A percentile compares a stretch with the other conserved stretches of the same genome.
phyloP scores from a whole-genome alignment of 2,888 invertebrate genomes.

The Gastrophysa polygoni region DNA sequence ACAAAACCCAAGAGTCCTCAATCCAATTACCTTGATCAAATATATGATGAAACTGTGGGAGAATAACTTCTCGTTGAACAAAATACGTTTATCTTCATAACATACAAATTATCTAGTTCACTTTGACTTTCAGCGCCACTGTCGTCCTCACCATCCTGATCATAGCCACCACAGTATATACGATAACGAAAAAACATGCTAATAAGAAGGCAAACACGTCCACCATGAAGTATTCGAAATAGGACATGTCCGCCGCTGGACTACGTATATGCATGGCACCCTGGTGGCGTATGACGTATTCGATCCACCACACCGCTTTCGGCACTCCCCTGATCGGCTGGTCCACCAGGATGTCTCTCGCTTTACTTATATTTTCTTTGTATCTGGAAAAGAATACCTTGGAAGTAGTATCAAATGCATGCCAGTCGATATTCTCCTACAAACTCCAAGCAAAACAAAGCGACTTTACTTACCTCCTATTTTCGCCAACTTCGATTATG shows the following conservation, averaged over 20 bases:
- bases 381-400: too few species aligned
- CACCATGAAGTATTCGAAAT: constrained; percentile 57
- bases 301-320: constrained; percentile 45
- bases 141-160: too few species aligned
- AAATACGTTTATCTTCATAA: too few species aligned
- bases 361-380: constrained; percentile 32
- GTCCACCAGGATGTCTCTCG: constrained; percentile 30
- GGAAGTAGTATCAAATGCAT: too few species aligned
- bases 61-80: too few species aligned
- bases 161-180: not conserved
- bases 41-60: too few species aligned
- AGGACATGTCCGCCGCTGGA: constrained; percentile 55
- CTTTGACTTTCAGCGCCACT: not conserved
- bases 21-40: too few species aligned
- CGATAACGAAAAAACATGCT: not conserved
- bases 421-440: too few species aligned
- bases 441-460: too few species aligned
- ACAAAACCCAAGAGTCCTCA: too few species aligned
- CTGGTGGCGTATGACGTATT: constrained; percentile 43
- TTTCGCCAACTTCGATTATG: constrained; percentile 44
- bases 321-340: constrained; percentile 41
- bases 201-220: constrained; percentile 46
- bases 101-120: not conserved
- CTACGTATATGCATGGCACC: constrained; percentile 59
- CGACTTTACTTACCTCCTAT: too few species aligned